Base-by-base conservation (phyloP, 2,113 vertebrate species). In the Phyllostomus discolor region DNA sequence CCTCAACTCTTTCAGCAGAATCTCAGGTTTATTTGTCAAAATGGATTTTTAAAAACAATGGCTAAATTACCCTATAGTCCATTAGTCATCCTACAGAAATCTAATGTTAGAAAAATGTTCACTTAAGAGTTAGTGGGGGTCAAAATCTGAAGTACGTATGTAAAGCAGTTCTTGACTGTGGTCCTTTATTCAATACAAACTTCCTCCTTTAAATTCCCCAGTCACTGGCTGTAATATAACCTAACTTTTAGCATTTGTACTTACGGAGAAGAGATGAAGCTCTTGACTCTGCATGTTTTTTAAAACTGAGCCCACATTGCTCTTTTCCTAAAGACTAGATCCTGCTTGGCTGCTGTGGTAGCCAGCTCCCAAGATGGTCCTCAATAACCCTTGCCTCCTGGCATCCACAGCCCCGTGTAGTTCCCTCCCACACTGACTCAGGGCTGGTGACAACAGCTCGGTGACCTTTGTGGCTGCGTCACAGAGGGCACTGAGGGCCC, bases 81-180 rank as follows among this genome's bases (percentile, higher is more conserved):
- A 86, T 94, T 92, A 96, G 91, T 98, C 92, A 96, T 79, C 64
- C 64, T 84, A 78, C 7, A 95, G 72, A 96, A 97, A 95, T 73
- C n/a, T 73, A 95, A 69, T 33, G 66, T 94, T 88, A 97, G 88
- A 96, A 94, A 97, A 90, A 75, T 24, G 94, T 75, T 88, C 94
- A 75, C 35, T 88, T 95, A 95, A 90, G 90, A 95, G 79, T 91
- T 80, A 31, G 82, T 73, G 54, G 66, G 5, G 14, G 64, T 33
- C 35, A 92, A 72, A 94, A 70, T 52, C 4, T 69, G 43, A 92
- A 91, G 70, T 87, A 41, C 69, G 8, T 57, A 41, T 79, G 14
- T 57, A 82, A 33, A 91, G 54, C 38, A 84, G 10, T 93, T 89
- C 38, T 94, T 93, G 91, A 81, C 90, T 88, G 54, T 35, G 50